Evolutionary conservation across 2,888 invertebrate species (phyloP).

Genomic region (Leptogaster cylindrica): DNA sequence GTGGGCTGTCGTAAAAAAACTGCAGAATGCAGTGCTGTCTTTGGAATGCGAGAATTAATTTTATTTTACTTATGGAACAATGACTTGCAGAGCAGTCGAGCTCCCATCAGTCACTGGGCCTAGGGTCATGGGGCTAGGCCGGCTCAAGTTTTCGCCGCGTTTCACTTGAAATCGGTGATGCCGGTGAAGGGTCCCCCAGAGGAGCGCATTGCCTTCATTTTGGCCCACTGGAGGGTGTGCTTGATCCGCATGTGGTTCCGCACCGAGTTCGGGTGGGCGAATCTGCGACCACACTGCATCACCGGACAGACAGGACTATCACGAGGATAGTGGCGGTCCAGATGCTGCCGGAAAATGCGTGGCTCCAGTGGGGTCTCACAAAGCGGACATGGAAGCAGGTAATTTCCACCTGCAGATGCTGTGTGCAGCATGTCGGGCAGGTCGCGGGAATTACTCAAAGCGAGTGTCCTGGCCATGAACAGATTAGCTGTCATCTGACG

Average conservation of each 20-base stretch:
- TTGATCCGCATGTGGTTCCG: conserved; percentile 87
- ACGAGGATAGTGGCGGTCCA: conserved; percentile 83
- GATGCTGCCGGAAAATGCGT: conserved; percentile 74
- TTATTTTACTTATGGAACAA: not conserved
- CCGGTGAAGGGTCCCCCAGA: conserved; percentile 62
- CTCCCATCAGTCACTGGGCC: not conserved
- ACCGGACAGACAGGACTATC: conserved; percentile 85
- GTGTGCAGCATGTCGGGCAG: conserved; percentile 58
- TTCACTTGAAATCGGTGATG: conserved; percentile 61
- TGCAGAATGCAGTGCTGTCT: not conserved
- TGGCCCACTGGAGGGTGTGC: conserved; percentile 81
- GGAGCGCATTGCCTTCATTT: conserved; percentile 74
- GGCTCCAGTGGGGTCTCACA: conserved; percentile 71
- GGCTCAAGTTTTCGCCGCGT: conserved; percentile 53
- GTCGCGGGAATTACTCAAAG: conserved; percentile 58
- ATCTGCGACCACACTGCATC: conserved; percentile 73
- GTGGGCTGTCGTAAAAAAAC: not conserved
- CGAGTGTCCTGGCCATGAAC: conserved; percentile 60
- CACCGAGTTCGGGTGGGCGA: conserved; percentile 85
- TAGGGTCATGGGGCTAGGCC: not conserved
- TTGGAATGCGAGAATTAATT: not conserved
- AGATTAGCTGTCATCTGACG: conserved; percentile 61
- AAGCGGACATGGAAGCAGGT: conserved; percentile 72
- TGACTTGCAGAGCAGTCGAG: not conserved
- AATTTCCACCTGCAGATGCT: conserved; percentile 58